These are phyloP conservation scores for Hoplodrina ambigua DNA, from an alignment of 2,888 invertebrate genomes.

Conservation along the genomic window DNA sequence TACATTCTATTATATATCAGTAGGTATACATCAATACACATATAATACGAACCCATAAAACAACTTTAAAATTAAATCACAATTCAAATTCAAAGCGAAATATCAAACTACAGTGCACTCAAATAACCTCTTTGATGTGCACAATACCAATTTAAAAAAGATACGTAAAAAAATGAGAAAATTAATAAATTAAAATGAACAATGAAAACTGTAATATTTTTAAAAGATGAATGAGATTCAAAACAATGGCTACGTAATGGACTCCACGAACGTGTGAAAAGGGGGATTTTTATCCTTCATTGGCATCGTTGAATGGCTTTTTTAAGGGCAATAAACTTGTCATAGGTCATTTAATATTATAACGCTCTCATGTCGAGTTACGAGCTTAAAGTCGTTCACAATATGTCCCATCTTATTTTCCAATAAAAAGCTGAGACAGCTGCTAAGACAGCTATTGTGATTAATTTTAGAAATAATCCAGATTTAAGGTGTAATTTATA, in stretches of 20 bases:
- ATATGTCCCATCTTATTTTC: conserved; percentile 48
- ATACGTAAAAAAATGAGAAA: neutral
- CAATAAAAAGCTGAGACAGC: conserved; percentile 39
- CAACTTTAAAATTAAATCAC: neutral
- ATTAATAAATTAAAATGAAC: conserved; percentile 20
- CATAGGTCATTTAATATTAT: conserved; percentile 62
- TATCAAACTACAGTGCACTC: neutral
- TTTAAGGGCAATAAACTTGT: conserved; percentile 63
- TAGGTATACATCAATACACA: no score
- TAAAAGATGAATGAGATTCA: conserved; percentile 30
- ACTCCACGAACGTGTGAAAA: conserved; percentile 47
- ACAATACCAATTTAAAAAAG: neutral
- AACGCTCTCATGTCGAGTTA: conserved; percentile 56
- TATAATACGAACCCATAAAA: no score
- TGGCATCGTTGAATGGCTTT: conserved; percentile 59
- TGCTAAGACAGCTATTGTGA: conserved; percentile 19
- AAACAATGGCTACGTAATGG: conserved; percentile 49
- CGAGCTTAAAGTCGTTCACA: conserved; percentile 45
- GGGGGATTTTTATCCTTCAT: conserved; percentile 58
- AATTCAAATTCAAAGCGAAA: neutral
- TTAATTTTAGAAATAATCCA: conserved; percentile 21
- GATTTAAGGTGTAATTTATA: conserved; percentile 15
- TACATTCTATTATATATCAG: no score
- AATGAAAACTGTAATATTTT: conserved; percentile 25
- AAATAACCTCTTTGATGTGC: neutral